A percentile compares a stretch with the other conserved stretches of the same genome.
phyloP scores from a whole-genome alignment of 30 jellyfish, hydroid and myxozoan species.

The Cassiopea andromeda region DNA sequence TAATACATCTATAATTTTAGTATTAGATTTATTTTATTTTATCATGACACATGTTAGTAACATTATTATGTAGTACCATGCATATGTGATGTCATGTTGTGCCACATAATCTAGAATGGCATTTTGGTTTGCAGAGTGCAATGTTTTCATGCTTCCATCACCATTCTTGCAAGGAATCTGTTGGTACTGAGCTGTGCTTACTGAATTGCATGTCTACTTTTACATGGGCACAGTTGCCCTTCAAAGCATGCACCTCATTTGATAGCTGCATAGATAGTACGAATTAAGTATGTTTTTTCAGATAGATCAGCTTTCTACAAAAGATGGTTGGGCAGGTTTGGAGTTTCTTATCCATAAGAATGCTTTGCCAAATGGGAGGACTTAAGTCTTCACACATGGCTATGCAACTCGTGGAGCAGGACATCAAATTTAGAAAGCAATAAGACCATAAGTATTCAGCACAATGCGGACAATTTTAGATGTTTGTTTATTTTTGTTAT shows the following conservation, averaged over 20 bases:
- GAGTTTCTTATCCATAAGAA: constrained; percentile 13
- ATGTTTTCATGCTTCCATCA: background rate
- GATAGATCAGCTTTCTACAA: constrained; percentile 28
- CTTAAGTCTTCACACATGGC: background rate
- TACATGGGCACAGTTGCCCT: background rate
- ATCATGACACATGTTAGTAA: background rate
- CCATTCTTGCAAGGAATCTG: background rate
- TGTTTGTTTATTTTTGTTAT: background rate
- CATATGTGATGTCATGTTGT: background rate
- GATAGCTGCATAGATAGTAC: background rate
- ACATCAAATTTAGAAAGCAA: background rate
- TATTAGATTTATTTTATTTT: background rate
- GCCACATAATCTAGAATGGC: background rate
- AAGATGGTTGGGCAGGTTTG: constrained; percentile 20
- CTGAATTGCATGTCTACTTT: background rate
- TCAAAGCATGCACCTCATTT: background rate
- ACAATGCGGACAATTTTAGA: background rate
- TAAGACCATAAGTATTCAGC: background rate
- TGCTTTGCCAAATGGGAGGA: background rate
- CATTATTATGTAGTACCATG: background rate
- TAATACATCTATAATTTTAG: background rate
- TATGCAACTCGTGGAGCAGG: constrained; percentile 25
- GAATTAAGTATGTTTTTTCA: background rate
- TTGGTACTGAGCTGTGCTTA: background rate
- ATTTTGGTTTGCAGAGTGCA: background rate